Evolutionary conservation across 2,113 vertebrate species (phyloP).

Genomic region (Lophura nycthemera): DNA sequence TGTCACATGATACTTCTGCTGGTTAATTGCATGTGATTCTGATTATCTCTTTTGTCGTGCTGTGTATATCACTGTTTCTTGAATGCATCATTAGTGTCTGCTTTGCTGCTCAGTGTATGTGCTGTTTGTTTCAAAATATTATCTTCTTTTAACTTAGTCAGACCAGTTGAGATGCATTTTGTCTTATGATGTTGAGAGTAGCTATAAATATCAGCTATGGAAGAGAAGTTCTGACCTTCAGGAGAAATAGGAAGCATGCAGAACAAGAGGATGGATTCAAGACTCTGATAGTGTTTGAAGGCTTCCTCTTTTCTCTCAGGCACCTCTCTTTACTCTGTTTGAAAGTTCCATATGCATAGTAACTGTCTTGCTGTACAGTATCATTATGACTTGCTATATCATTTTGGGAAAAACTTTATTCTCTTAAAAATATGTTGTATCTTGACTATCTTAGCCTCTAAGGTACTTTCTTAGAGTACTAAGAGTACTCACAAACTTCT

Average conservation of each 20-base stretch:
- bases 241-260: background rate
- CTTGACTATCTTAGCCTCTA: background rate
- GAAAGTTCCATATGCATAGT: background rate
- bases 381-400: background rate
- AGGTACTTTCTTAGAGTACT: too few relatives aligned
- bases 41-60: background rate
- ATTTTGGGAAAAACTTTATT: background rate
- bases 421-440: background rate
- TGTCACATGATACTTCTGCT: background rate
- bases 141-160: background rate
- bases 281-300: background rate
- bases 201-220: background rate
- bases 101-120: background rate
- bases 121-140: background rate
- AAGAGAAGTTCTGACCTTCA: background rate
- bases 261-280: background rate
- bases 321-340: background rate
- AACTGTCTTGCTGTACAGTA: background rate
- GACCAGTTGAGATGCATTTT: background rate
- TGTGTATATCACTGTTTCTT: background rate
- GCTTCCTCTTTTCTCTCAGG: background rate
- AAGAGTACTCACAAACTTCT: background rate
- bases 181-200: fast-evolving
- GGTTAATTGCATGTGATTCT: background rate
- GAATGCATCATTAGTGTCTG: background rate